Evolutionary conservation across 37 sponge, comb jelly and placozoan species (phyloP), one percentile per base, ranked within the genome.

Genomic region (Eunapius fragilis): DNA sequence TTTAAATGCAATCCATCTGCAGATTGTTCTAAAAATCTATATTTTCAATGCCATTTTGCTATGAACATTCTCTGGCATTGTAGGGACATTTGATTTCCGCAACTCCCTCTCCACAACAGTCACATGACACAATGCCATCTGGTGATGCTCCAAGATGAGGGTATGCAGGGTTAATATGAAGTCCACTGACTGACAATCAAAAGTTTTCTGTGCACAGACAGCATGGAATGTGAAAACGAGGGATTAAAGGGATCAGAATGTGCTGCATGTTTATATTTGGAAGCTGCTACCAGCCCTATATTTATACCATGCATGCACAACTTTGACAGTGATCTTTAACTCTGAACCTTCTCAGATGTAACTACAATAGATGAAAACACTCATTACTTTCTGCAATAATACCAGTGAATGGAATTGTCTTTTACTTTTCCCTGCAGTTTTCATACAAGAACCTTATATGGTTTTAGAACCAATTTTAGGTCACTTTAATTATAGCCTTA

Each of bases 1-100:
- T 58, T 58, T 58, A 58, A 58, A n/a, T 58, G 30, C 25, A 68
- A 22, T 28, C 2, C 69, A 50, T 68, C 81, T 2, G 32, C 70
- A 86, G 25, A 31, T 37, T 23, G 27, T 33, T 26, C 67, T 68
- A 25, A 2, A 75, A 69, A 37, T 68, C 74, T 30, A 37, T 10
- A 33, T 67, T 68, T 34, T 68, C 25, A 13, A 11, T 23, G 14
- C 67, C 38, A 31, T 25, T 34, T 7, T 25, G 32, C 22, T 4
- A 25, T 30, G 77, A 69, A 36, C 38, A 24, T 33, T 85, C 33
- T 49, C 68, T 50, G 35, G 28, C 49, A 48, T 76, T 87, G 67
- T 87, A 87, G 25, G 87, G 87, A 37, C 80, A 87, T 74, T 87
- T 87, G 24, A 87, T 72, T 72, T 87, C 87, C 35, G 79, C 11